Conservation (phyloP, 2,797 vertebrate genomes). For the Rhyacichthys aspro region DNA sequence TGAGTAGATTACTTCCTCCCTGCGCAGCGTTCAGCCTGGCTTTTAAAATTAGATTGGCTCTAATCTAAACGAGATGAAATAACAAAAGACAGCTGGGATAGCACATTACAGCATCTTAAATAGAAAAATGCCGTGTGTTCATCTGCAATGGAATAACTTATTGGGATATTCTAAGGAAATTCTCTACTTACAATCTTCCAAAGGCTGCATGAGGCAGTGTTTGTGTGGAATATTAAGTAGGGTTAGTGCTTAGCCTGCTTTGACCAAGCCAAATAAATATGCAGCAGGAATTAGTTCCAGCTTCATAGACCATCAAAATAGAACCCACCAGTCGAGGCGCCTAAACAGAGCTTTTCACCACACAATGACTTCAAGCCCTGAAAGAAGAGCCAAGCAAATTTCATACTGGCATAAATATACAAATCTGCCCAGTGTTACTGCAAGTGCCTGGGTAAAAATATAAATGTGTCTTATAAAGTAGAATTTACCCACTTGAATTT, state of each 20-base stretch:
- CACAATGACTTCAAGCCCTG: conserved; percentile 52
- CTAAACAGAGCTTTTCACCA: conserved; percentile 74
- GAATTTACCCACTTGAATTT: too few relatives aligned
- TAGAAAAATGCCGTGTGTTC: conserved; percentile 31
- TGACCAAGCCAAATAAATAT: conserved; percentile 75
- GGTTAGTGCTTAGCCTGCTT: conserved; percentile 67
- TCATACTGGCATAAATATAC: conserved; percentile 54
- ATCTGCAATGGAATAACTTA: conserved; percentile 45
- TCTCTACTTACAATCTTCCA: conserved; percentile 39
- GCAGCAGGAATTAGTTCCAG: conserved; percentile 79
- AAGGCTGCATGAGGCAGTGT: conserved; percentile 40
- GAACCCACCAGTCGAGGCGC: conserved; percentile 63
- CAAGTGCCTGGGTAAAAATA: too few relatives aligned
- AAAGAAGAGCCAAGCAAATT: conserved; percentile 54
- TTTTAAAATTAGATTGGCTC: conserved; percentile 21
- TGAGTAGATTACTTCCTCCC: conserved; percentile 36
- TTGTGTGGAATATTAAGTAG: conserved; percentile 66
- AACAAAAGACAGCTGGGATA: conserved; percentile 37
- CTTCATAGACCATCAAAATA: conserved; percentile 67
- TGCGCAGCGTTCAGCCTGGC: conserved; percentile 6
- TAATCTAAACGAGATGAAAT: conserved; percentile 48
- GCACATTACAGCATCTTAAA: conserved; percentile 41
- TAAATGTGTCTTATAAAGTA: too few relatives aligned
- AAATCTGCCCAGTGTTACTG: conserved; percentile 36
- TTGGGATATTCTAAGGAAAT: conserved; percentile 46